Percentiles rank a stretch among this genome's conserved stretches.
These are phyloP conservation scores for Endomychus coccineus DNA, from an alignment of 2,888 invertebrate species.

Conservation along the genomic window DNA sequence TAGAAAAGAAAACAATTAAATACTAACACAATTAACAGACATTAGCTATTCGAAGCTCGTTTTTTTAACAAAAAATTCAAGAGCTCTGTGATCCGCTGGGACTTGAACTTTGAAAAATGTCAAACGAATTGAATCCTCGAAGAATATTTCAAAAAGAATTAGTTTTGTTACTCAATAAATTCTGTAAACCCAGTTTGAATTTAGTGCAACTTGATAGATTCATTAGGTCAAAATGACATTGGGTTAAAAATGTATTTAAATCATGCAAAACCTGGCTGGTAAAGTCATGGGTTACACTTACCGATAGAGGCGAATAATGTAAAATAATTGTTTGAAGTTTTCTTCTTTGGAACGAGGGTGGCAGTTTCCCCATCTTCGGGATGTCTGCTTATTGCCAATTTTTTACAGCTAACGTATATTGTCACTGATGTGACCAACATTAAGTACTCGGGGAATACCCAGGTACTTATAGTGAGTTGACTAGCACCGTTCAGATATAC, in stretches of 20 bases:
- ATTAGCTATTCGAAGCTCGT: too few species aligned
- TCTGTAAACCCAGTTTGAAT: too few species aligned
- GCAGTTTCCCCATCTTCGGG: constrained; percentile 17
- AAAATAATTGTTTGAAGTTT: constrained; percentile 20
- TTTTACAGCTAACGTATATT: constrained; percentile 47
- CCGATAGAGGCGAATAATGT: constrained; percentile 31
- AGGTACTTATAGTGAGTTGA: constrained; percentile 57
- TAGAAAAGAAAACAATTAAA: constrained; percentile 36
- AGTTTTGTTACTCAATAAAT: neutral
- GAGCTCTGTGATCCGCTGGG: too few species aligned
- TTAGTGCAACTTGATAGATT: too few species aligned
- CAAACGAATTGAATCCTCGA: neutral
- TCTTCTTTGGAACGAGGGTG: constrained; percentile 14
- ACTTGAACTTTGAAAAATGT: too few species aligned
- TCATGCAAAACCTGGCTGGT: too few species aligned
- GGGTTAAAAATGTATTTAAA: too few species aligned
- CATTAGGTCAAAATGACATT: too few species aligned
- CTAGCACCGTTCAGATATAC: constrained; percentile 55
- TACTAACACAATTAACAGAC: too few species aligned
- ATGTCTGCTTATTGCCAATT: constrained; percentile 30
- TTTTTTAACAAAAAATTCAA: too few species aligned
- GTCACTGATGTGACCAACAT: constrained; percentile 49
- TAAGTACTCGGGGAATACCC: constrained; percentile 70
- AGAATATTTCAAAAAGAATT: neutral
- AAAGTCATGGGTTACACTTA: too few species aligned